Evolutionary conservation across 1,140 invertebrate species (phyloP), one percentile per base, ranked within the genome.

Genomic region (Anthonomus grandis): DNA sequence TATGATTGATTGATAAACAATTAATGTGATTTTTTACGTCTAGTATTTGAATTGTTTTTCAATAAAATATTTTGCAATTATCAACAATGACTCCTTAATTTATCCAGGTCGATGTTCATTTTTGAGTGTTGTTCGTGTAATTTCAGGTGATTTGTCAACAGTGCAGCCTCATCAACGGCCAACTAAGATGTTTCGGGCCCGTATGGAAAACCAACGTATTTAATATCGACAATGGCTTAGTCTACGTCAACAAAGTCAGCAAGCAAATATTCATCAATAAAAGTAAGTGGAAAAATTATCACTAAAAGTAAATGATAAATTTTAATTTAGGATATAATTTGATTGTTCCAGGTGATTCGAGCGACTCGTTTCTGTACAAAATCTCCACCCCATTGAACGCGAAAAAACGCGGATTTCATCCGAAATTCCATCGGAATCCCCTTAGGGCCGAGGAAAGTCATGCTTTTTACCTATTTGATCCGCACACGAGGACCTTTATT

Each of bases 381-480:
- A 55, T 60, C 9, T 55, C 52, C 3, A 36, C 46, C n/a, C n/a
- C n/a, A n/a, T n/a, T n/a, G n/a, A 23, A 53, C 19, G 4, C 23
- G 24, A 19, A 27, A 53, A 31, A 49, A 34, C 23, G 5, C 12
- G 12, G 10, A 10, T 12, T 10, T 13, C 31, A 34, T 13, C 31
- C 10, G 31, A 34, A 12, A 12, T 13, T 10, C 10, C 10, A 34
- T 2, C 10, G 31, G 31, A 34, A 34, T 12, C 13, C 1, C 13
- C 31, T 12, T 12, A 34, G 10, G 1, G 15, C 10, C 10, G 15
- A 34, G 2, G 2, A 34, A 10, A 34, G 10, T 2, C 31, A 27
- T 3, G 49, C 36, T 36, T 60, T 60, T 23, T 60, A 55, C 19
- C 38, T 64, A 4, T 64, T 57, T 21, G 53, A 64, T 36, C 22